Evolutionary conservation across 64 coral and sea anemone genomes (phyloP), one percentile per base, ranked within the genome.

Genomic region (Pachyseris speciosa): DNA sequence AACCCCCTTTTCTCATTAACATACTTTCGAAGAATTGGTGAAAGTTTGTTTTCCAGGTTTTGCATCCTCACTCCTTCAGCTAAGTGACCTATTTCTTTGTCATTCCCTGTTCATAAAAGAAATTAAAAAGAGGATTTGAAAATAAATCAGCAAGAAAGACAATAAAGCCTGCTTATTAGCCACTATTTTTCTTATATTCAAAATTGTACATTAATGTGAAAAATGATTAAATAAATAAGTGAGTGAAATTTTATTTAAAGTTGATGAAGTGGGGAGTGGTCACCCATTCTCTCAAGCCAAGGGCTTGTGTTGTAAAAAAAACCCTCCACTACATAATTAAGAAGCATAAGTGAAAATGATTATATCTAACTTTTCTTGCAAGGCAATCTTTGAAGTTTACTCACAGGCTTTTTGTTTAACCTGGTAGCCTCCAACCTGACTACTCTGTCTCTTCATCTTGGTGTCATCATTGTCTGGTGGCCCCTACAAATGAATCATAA

Each of bases 11-110:
- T 37, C 32, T 8, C 1, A 5, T 39, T 71, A 15, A 43, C 78
- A 15, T 69, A 96, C 94, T 80, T 96, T 64, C 75, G 78, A 47
- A 96, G 71, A 31, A 96, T 36, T 29, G 94, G 94, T 25, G 55
- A 74, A 31, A 96, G 90, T 53, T 93, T 88, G 44, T 78, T 81
- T 24, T 96, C 88, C 1, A 96, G 69, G 71, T 96, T 96, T 79
- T 96, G 94, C 94, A 96, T 96, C 29, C 90, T 92, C 3, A 96
- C 94, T 26, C 77, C 94, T 72, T 92, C 89, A 9, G 85, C 86
- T 15, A 96, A 81, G 32, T 19, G 17, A 20, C 74, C 72, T 69
- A 85, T 84, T 20, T 96, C 94, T 29, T 96, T 96, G 5, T n/a
- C 47, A 85, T 75, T 85, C 94, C 94, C 94, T 96, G 28, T 15